These are phyloP conservation scores for Solenopsis fugax DNA, from an alignment of 1,140 invertebrate genomes.

Conservation along the genomic window DNA sequence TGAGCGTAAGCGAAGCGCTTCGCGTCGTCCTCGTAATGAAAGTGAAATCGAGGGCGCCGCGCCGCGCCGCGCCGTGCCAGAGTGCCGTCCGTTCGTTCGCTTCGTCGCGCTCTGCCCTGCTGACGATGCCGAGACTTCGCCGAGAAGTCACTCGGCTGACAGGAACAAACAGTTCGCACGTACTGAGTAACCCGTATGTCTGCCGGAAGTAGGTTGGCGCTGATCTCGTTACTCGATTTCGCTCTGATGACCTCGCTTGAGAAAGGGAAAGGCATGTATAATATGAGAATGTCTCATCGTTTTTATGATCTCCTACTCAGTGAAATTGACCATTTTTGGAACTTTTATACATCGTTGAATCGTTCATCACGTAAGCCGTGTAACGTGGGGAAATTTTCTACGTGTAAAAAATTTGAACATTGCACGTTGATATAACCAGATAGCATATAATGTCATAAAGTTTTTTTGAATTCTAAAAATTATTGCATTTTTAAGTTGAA, in stretches of 20 bases:
- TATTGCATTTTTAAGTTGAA: neutral
- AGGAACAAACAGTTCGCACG: constrained; percentile 63
- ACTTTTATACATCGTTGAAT: neutral
- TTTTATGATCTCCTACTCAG: constrained; percentile 24
- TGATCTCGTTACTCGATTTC: constrained; percentile 60
- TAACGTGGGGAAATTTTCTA: neutral
- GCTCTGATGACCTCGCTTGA: constrained; percentile 53
- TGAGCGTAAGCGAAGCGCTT: constrained; percentile 79
- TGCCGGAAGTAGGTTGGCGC: constrained; percentile 61
- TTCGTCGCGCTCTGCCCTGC: constrained; percentile 61
- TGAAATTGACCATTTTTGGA: constrained; percentile 22
- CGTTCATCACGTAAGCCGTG: no score
- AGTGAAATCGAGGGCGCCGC: constrained; percentile 85
- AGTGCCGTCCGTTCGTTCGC: constrained; percentile 73
- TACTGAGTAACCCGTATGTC: constrained; percentile 40
- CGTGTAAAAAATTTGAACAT: neutral
- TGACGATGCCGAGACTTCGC: constrained; percentile 35
- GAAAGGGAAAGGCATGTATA: constrained; percentile 46
- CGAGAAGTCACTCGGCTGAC: constrained; percentile 63
- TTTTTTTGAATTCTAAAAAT: neutral
- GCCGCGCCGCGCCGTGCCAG: no score
- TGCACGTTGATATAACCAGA: neutral
- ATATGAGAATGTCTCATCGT: constrained; percentile 1
- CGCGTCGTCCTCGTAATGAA: constrained; percentile 84
- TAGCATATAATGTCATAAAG: neutral